Evolutionary conservation across 2,113 vertebrate species (phyloP).

Genomic region (Ochotona curzoniae): DNA sequence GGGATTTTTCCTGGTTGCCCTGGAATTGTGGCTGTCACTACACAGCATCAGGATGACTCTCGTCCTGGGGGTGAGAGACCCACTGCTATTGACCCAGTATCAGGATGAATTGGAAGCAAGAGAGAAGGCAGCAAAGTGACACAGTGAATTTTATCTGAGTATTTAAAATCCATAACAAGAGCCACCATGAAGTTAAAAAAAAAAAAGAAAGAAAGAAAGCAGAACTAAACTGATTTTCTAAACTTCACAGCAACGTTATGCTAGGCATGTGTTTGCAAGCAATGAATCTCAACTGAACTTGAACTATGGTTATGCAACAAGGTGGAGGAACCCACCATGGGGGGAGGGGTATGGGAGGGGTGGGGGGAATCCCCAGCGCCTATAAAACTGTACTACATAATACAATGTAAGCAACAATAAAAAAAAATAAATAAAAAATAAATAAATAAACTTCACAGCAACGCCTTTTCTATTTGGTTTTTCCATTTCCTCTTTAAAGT

Average conservation of each 20-base stretch:
- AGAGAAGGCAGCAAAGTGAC: conserved; percentile 2
- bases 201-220: neutral
- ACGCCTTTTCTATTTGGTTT: conserved; percentile 62
- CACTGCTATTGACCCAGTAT: neutral
- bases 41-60: neutral
- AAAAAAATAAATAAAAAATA: too few species aligned
- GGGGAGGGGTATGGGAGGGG: too few species aligned
- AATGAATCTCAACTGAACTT: too few species aligned
- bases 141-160: conserved; percentile 43
- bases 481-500: conserved; percentile 62
- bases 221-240: conserved; percentile 70
- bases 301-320: too few species aligned
- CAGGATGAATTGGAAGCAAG: neutral
- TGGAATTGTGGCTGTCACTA: neutral
- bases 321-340: too few species aligned
- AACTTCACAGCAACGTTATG: conserved; percentile 62
- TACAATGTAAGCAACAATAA: too few species aligned
- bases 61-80: neutral
- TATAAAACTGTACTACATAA: too few species aligned
- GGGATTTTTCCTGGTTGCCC: neutral
- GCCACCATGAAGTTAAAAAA: conserved; percentile 10
- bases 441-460: conserved; percentile 65
- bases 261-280: too few species aligned
- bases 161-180: conserved; percentile 71
- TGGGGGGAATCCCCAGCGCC: too few species aligned